These are phyloP conservation scores for Araneus ventricosus DNA, from an alignment of 1,140 invertebrate genomes.

Conservation along the genomic window DNA sequence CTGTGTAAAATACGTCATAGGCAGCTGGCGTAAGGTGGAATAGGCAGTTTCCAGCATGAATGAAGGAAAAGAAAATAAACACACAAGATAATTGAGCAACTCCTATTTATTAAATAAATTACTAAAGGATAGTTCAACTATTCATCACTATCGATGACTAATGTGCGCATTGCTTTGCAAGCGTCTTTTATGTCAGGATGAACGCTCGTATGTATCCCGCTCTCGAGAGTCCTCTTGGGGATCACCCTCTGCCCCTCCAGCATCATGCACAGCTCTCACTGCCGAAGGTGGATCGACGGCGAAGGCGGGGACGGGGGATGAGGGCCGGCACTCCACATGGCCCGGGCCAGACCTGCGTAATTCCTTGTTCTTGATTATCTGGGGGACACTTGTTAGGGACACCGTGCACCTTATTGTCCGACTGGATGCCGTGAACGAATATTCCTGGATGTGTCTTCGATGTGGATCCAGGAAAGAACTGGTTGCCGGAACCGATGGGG, in stretches of 20 bases:
- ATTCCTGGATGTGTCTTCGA: constrained; percentile 89
- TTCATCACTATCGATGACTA: neutral
- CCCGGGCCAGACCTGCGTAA: constrained; percentile 92
- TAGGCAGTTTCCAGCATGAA: too few species aligned
- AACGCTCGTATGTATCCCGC: constrained; percentile 87
- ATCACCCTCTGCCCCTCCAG: constrained; percentile 92
- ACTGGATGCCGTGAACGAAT: constrained; percentile 88
- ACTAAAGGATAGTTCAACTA: neutral
- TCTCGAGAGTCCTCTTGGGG: constrained; percentile 87
- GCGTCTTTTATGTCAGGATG: constrained; percentile 85
- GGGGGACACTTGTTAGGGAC: constrained; percentile 93
- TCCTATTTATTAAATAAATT: constrained; percentile 32
- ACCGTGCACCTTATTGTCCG: constrained; percentile 85
- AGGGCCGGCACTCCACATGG: constrained; percentile 89
- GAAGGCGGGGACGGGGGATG: constrained; percentile 87
- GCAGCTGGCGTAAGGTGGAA: too few species aligned
- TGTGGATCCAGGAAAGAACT: constrained; percentile 97
- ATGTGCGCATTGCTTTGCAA: constrained; percentile 77
- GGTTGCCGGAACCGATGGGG: constrained; percentile 89
- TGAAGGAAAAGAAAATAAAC: neutral
- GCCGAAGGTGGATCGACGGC: constrained; percentile 88
- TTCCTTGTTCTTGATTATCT: constrained; percentile 89
- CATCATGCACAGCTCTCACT: constrained; percentile 91
- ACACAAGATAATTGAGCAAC: neutral
- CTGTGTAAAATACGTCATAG: too few species aligned